A percentile compares a stretch with the other conserved stretches of the same genome.
Evolutionary conservation across 2,797 vertebrate species (phyloP).

Genomic region (Dryobates pubescens): DNA sequence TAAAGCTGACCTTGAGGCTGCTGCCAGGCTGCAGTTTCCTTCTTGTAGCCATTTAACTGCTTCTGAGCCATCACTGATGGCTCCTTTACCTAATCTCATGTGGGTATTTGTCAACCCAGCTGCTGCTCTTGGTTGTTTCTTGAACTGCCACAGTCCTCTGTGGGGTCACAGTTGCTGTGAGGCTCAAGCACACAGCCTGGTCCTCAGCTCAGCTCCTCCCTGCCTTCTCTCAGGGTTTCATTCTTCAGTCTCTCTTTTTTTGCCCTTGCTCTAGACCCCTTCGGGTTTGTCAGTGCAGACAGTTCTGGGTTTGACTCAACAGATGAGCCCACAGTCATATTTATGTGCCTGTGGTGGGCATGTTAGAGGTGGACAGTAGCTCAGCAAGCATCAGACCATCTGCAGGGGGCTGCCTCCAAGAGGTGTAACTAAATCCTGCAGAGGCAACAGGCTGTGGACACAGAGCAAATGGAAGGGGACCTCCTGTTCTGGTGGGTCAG

Average conservation of each 20-base stretch:
- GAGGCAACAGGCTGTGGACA: not conserved
- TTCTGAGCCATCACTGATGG: not conserved
- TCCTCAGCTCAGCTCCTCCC: not conserved
- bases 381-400: not conserved
- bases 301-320: not conserved
- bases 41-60: not conserved
- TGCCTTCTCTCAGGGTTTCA: not conserved
- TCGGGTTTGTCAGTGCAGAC: not conserved
- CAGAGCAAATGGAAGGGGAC: not conserved
- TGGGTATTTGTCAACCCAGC: not conserved
- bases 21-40: not conserved
- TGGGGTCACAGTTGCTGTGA: too few relatives aligned
- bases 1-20: not conserved
- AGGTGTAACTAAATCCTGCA: not conserved
- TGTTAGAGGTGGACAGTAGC: not conserved
- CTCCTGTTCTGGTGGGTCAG: not conserved
- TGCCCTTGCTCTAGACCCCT: not conserved
- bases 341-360: not conserved
- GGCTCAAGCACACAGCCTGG: not conserved
- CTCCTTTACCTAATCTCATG: not conserved
- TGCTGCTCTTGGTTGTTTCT: not conserved
- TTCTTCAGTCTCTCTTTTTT: not conserved
- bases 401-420: not conserved
- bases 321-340: fast-evolving
- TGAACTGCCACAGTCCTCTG: not conserved